phyloP scores from a whole-genome alignment of 1,140 invertebrate genomes.

The Mamestra configurata region DNA sequence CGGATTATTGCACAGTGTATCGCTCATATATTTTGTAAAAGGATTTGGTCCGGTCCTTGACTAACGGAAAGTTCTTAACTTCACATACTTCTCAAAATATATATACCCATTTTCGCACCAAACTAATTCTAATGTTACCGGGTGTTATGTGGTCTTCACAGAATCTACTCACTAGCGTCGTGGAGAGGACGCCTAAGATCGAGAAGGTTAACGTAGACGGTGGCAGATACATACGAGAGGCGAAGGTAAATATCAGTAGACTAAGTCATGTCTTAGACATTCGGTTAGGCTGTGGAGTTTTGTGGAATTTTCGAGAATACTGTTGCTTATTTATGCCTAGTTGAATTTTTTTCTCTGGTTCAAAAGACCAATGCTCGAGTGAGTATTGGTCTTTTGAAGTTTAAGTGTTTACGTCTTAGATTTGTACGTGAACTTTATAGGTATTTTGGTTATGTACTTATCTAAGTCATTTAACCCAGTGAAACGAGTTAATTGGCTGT shows the following conservation, averaged over 20 bases:
- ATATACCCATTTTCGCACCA: slow-evolving; percentile 25
- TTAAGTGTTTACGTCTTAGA: neutral
- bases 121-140: slow-evolving; percentile 56
- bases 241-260: slow-evolving; percentile 94
- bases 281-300: slow-evolving; percentile 55
- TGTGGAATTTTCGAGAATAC: slow-evolving; percentile 3
- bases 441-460: too few species aligned
- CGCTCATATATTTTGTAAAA: neutral
- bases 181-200: slow-evolving; percentile 96
- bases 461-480: neutral
- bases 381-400: too few species aligned
- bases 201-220: slow-evolving; percentile 98
- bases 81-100: neutral
- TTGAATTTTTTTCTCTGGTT: neutral
- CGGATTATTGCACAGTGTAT: neutral
- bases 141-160: slow-evolving; percentile 87
- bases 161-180: slow-evolving; percentile 96
- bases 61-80: slow-evolving; percentile 12
- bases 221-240: slow-evolving; percentile 98
- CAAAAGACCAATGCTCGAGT: neutral
- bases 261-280: slow-evolving; percentile 29
- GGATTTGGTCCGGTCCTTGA: neutral
- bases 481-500: neutral
- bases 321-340: neutral
- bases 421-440: neutral